Base-by-base conservation (phyloP, 2,888 invertebrate species). In the Chymomyza fuscimana region DNA sequence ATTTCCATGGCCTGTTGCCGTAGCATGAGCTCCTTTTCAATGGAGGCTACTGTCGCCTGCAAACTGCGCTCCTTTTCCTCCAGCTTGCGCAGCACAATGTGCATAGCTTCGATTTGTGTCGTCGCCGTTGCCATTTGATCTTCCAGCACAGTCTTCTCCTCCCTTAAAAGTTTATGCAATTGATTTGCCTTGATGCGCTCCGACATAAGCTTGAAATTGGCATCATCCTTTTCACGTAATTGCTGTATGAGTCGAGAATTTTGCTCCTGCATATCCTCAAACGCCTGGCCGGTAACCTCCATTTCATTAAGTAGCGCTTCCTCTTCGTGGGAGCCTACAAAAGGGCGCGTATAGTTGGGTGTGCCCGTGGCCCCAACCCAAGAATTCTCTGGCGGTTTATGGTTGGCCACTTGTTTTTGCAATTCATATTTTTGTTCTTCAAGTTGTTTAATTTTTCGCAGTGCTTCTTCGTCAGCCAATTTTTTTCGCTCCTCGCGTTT, bases 181-280 rank as follows among this genome's bases (percentile, higher is more conserved):
- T 99, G 98, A 92, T 98, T 98, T 5, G 98, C 96, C 91, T 98
- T 98, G 73, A 98, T 98, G 67, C 98, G 92, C 92, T 99, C 99
- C 0, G 98, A 97, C 98, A 99, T 99, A 5, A 99, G 94, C 92
- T 99, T 99, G 92, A 99, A 98, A 92, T 99, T 99, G 5, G 99
- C 98, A 90, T 99, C 99, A 89, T 98, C 98, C 87, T 99, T 99
- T 91, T 99, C 99, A 3, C 98, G 93, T 70, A 99, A 92, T 91
- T 99, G 99, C 85, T 99, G 98, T 65, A 99, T 96, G 22, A 99
- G 94, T 51, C 98, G 93, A 0, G 97, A 97, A 92, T 99, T 99
- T 93, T 99, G 99, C 88, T 99, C 99, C 92, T 99, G 99, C 98
- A 99, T 98, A 89, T 99, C 99, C 91, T 99, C 99, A 90, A 98